phyloP scores from a whole-genome alignment of 1,140 invertebrate species.

The Drosophila kohkoa region DNA sequence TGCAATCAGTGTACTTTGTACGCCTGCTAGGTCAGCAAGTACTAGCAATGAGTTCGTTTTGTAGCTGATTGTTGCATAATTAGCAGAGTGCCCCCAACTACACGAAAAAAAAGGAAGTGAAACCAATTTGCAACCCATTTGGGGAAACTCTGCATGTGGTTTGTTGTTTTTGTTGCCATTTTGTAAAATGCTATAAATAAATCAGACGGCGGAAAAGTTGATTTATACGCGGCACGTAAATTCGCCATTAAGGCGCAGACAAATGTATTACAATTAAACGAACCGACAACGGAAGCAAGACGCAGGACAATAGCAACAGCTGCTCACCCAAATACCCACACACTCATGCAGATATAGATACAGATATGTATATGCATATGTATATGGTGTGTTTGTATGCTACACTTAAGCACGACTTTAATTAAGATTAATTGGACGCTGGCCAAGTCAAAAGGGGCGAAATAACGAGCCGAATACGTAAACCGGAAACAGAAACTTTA shows the following conservation, averaged over 20 bases:
- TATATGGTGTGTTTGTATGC: neutral
- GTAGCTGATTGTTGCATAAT: constrained; percentile 65
- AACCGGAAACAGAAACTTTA: constrained; percentile 33
- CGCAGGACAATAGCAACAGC: constrained; percentile 63
- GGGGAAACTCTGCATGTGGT: constrained; percentile 37
- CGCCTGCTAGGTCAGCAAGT: constrained; percentile 43
- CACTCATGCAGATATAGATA: neutral
- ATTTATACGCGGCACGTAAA: constrained; percentile 79
- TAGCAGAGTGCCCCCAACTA: constrained; percentile 41
- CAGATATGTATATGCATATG: constrained; percentile 6
- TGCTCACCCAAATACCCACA: constrained; percentile 33
- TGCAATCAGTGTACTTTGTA: constrained; percentile 58
- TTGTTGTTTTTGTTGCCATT: constrained; percentile 13
- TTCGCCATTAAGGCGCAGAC: constrained; percentile 76
- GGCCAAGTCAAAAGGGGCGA: constrained; percentile 33
- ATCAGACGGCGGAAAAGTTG: constrained; percentile 66
- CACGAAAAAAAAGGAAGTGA: constrained; percentile 14
- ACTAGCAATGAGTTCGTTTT: neutral
- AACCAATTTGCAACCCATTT: constrained; percentile 66
- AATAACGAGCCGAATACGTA: constrained; percentile 9
- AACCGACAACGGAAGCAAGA: constrained; percentile 36
- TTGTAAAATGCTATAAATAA: constrained; percentile 69
- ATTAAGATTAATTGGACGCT: constrained; percentile 79
- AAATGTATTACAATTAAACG: constrained; percentile 82
- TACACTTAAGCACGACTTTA: constrained; percentile 66